Evolutionary conservation across 2,888 invertebrate genomes (phyloP).

Genomic region (Strigamia maritima): DNA sequence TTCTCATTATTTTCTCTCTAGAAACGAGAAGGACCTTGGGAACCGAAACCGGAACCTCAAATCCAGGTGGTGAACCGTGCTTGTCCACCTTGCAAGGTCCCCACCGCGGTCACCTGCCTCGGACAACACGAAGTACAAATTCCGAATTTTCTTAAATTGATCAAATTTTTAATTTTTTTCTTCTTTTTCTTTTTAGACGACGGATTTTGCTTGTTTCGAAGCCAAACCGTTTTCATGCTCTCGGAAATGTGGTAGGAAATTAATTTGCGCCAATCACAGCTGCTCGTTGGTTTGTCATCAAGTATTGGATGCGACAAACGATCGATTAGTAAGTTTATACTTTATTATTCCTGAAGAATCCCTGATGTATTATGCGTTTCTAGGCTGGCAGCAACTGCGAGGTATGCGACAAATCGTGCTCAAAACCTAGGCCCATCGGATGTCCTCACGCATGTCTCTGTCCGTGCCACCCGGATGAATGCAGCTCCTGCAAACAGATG

Average conservation of each 20-base stretch:
- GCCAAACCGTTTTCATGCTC: conserved; percentile 61
- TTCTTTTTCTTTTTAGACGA: conserved; percentile 44
- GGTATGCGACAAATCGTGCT: conserved; percentile 62
- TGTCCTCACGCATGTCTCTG: conserved; percentile 72
- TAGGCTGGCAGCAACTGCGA: conserved; percentile 57
- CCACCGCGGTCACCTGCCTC: conserved; percentile 63
- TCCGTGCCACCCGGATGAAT: conserved; percentile 62
- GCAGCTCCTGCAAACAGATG: conserved; percentile 69
- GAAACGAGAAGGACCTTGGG: conserved; percentile 56
- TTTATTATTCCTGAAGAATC: background rate
- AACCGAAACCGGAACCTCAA: conserved; percentile 47
- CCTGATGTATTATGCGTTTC: background rate
- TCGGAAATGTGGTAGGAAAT: conserved; percentile 51
- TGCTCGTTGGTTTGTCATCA: conserved; percentile 71
- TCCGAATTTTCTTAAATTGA: background rate
- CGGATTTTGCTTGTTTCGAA: conserved; percentile 51
- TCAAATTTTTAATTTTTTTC: background rate
- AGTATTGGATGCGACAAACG: conserved; percentile 44
- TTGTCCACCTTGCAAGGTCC: conserved; percentile 59
- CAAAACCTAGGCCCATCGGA: conserved; percentile 59
- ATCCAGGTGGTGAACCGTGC: conserved; percentile 51
- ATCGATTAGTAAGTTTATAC: background rate
- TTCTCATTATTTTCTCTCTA: conserved; percentile 45
- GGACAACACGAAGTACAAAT: conserved; percentile 55
- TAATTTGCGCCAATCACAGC: conserved; percentile 55